A percentile compares a stretch with the other conserved stretches of the same genome.
Evolutionary conservation across 1,140 invertebrate genomes (phyloP).

Genomic region (Ericerus pela): DNA sequence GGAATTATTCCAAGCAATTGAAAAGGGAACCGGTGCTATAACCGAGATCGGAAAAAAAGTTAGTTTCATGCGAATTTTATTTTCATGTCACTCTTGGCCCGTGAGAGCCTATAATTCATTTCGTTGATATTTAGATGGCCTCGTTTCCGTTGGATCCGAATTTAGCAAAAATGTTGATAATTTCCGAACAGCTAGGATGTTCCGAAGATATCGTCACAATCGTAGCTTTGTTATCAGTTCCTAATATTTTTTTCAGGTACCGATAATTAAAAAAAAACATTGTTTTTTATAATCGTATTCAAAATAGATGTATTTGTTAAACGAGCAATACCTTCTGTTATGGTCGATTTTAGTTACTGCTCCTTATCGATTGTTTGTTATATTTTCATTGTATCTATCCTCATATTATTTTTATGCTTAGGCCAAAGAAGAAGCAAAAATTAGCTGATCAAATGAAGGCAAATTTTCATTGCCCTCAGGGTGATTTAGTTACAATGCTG

Average conservation of each 20-base stretch:
- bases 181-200: constrained; percentile 63
- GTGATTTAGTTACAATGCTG: constrained; percentile 83
- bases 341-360: background rate
- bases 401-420: constrained; percentile 44
- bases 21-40: background rate
- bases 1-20: background rate
- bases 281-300: too few relatives aligned
- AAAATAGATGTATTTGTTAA: background rate
- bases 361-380: background rate
- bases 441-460: constrained; percentile 47
- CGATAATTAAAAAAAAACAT: too few relatives aligned
- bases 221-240: constrained; percentile 43
- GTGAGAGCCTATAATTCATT: background rate
- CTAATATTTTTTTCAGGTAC: background rate
- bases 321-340: background rate
- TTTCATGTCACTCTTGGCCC: background rate
- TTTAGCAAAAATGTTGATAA: constrained; percentile 68
- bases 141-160: constrained; percentile 83
- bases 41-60: background rate
- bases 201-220: constrained; percentile 69
- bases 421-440: constrained; percentile 36
- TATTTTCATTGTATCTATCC: too few relatives aligned
- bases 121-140: constrained; percentile 67
- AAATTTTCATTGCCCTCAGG: constrained; percentile 73
- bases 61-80: background rate